phyloP scores from a whole-genome alignment of 92 coral and sea anemone species.

The Nematostella vectensis region DNA sequence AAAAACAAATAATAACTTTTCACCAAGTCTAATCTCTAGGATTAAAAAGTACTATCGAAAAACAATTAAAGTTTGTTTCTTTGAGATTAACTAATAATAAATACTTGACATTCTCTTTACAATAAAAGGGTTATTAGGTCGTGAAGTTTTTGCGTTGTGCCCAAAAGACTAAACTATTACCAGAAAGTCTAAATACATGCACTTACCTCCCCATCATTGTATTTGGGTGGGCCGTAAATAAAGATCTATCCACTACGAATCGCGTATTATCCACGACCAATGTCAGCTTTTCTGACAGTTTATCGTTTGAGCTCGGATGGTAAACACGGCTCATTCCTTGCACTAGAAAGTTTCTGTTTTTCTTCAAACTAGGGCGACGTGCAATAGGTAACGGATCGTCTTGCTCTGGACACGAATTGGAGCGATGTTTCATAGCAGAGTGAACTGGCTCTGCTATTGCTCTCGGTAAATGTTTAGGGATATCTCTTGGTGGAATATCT shows the following conservation, averaged over 20 bases:
- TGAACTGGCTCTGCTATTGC: conserved; percentile 46
- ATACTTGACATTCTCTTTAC: no score
- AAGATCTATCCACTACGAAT: conserved; percentile 83
- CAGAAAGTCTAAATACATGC: no score
- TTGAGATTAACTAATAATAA: no score
- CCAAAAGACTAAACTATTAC: no score
- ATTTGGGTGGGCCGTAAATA: conserved; percentile 86
- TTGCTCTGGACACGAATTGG: conserved; percentile 43
- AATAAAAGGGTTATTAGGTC: no score
- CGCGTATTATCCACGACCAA: conserved; percentile 89
- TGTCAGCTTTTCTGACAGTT: conserved; percentile 68
- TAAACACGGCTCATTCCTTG: conserved; percentile 42
- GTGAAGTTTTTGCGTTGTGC: no score
- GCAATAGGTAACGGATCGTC: conserved; percentile 28
- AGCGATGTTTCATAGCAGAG: conserved; percentile 33
- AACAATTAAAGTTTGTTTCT: no score
- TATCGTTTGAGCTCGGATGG: conserved; percentile 14
- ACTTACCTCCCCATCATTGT: conserved; percentile 93
- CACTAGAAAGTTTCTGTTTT: conserved; percentile 40
- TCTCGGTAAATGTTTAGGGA: conserved; percentile 54
- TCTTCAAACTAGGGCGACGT: conserved; percentile 28
- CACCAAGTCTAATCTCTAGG: no score
- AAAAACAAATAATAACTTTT: no score
- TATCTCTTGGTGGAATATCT: conserved; percentile 79
- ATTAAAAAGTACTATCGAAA: no score